Base-by-base conservation (phyloP, 1,140 invertebrate genomes). In the Lasioglossum albipes region DNA sequence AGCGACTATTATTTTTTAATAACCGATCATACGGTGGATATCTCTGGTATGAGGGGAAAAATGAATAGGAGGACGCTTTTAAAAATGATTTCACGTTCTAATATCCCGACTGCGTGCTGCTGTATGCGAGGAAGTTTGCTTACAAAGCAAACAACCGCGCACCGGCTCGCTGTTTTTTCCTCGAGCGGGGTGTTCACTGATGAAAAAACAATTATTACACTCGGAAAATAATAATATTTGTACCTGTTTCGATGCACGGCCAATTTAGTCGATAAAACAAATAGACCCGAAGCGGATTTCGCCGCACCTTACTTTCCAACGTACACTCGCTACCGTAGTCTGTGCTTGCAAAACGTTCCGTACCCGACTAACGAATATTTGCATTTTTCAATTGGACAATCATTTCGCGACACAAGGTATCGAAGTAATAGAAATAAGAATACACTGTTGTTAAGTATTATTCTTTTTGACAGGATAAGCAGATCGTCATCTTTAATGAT, bases 211-310 rank as follows among this genome's bases (percentile, higher is more conserved):
- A 84, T 86, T 75, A 83, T 81, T 84, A 87, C 78, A 75, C 75
- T 31, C 72, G 74, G 67, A 86, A 86, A 86, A 86, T 86, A 86
- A 86, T 86, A 86, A 86, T 86, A 79, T 77, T 86, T 86, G 52
- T 86, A 85, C 81, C 85, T 86, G 85, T 83, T 81, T 72, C 81
- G 71, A 86, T 84, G 76, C 78, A 85, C 82, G 82, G 69, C n/a
- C 86, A 82, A 85, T 88, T 81, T 86, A 82, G 65, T 88, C 78
- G 83, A 88, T 89, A 86, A 85, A 88, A 52, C 67, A 88, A 89
- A 89, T 68, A 89, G 75, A 72, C 86, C 86, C 45, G 76, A 79
- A 87, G 86, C 86, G 79, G 65, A 87, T 84, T 87, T 76, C 41
- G 45, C 68, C 45, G 73, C 72, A 64, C 65, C 77, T 87, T 83